Base-by-base conservation (phyloP, 2,888 invertebrate species). In the Torymus tubicola region DNA sequence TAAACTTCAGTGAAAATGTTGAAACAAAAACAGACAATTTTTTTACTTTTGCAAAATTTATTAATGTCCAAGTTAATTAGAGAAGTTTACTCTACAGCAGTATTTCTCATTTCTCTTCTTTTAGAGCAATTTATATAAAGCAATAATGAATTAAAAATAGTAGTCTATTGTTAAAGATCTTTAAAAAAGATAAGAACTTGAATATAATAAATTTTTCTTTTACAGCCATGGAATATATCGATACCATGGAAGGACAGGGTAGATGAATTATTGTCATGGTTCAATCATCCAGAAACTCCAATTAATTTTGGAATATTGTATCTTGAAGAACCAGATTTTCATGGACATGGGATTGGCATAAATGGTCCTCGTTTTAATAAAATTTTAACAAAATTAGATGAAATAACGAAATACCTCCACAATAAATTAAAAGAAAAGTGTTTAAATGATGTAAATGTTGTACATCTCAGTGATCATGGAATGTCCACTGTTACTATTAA, bases 391-490 rank as follows among this genome's bases (percentile, higher is more conserved):
- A 89, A 91, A 84, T 85, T 93, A 24, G 93, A 94, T 83, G 91
- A 92, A 82, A 88, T 94, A 5, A 93, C 93, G 0, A 91, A 91
- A 71, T 94, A 95, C 87, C 90, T 94, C 91, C 87, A 92, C 91
- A 86, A 92, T 55, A 89, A 92, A 87, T 86, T 95, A n/a, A 87
- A 91, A 75, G 84, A 90, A 18, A 86, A 92, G 79, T 90, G 92
- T 24, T 88, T 95, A 69, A 90, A 92, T 50, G 91, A 92, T 83
- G 92, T 94, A 0, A 95, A 95, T 87, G 91, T 96, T 0, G 92
- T 96, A 77, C 92, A 95, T 81, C 89, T 95, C 63, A 95, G 95
- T 89, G 95, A 96, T 89, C 96, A 96, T 89, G 96, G 96, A 16
- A 94, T 95, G 93, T 88, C 92, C 1, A 89, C 91, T 42, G 93